A percentile compares a stretch with the other conserved stretches of the same genome.
Conservation (phyloP, 2,888 invertebrate genomes). For the Physocephala rufipes region DNA sequence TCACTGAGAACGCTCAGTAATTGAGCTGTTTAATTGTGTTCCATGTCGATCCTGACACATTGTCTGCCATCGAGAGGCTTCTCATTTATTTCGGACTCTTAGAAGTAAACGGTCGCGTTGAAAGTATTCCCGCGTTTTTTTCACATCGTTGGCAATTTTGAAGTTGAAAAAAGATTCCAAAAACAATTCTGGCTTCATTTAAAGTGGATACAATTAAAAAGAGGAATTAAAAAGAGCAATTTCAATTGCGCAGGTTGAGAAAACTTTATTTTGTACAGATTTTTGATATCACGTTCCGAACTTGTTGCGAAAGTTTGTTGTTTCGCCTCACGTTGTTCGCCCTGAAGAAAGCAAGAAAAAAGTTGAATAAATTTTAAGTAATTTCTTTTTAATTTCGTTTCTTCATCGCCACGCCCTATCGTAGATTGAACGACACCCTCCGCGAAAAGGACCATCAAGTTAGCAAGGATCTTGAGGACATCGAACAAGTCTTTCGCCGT, state of each 20-base stretch:
- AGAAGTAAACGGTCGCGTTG: constrained; percentile 59
- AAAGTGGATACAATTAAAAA: constrained; percentile 18
- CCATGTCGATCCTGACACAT: too few relatives aligned
- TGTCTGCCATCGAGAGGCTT: not conserved
- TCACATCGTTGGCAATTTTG: constrained; percentile 49
- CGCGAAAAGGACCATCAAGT: constrained; percentile 80
- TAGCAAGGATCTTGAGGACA: constrained; percentile 78
- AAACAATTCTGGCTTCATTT: not conserved
- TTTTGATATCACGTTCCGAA: not conserved
- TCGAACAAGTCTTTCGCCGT: constrained; percentile 77
- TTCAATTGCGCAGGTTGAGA: constrained; percentile 21
- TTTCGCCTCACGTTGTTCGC: too few relatives aligned
- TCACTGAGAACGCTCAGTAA: too few relatives aligned
- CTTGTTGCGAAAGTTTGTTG: too few relatives aligned
- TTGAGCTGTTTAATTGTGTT: too few relatives aligned
- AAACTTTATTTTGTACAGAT: not conserved
- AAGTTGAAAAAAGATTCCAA: constrained; percentile 36
- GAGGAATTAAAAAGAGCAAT: constrained; percentile 10
- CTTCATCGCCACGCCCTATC: constrained; percentile 25
- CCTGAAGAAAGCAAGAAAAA: too few relatives aligned
- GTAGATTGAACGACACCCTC: constrained; percentile 83
- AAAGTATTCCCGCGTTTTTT: constrained; percentile 48
- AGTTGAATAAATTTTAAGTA: too few relatives aligned
- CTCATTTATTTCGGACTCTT: constrained; percentile 61
- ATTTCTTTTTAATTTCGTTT: not conserved